phyloP scores from a whole-genome alignment of 2,113 vertebrate species.

The Panthera leo region DNA sequence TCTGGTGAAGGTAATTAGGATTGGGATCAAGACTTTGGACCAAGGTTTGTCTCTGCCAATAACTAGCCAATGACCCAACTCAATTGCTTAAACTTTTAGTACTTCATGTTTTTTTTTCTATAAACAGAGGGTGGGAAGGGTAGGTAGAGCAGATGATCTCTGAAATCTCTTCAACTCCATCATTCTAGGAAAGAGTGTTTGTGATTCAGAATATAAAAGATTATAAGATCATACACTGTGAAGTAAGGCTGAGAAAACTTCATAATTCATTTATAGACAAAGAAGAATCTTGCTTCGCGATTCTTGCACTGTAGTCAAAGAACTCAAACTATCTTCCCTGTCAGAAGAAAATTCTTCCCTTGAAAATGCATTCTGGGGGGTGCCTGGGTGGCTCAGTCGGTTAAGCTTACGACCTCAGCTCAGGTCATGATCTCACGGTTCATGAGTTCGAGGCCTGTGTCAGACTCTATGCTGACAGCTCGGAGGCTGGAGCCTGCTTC shows the following conservation, averaged over 20 bases:
- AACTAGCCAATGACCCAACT: not conserved
- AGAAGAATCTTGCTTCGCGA: not conserved
- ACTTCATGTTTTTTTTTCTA: slow-evolving; percentile 9
- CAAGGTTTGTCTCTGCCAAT: not conserved
- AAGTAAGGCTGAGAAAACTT: not conserved
- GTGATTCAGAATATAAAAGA: slow-evolving; percentile 24
- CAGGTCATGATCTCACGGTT: too few species aligned
- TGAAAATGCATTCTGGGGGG: not conserved
- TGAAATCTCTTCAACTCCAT: not conserved
- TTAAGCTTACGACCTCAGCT: too few species aligned
- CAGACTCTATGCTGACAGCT: too few species aligned
- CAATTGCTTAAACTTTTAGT: not conserved
- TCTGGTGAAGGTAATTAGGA: not conserved
- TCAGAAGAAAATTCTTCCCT: not conserved
- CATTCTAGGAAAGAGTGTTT: slow-evolving; percentile 14
- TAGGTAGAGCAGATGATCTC: not conserved
- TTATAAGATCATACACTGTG: not conserved
- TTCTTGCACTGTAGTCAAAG: not conserved
- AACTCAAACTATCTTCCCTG: not conserved
- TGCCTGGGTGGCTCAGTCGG: too few species aligned
- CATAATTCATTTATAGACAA: not conserved
- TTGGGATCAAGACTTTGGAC: not conserved
- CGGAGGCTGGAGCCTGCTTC: too few species aligned
- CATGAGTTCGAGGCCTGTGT: too few species aligned
- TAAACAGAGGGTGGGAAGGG: not conserved